These are phyloP conservation scores for Botrylloides violaceus DNA, from an alignment of 23 tunicate species.

Conservation along the genomic window DNA sequence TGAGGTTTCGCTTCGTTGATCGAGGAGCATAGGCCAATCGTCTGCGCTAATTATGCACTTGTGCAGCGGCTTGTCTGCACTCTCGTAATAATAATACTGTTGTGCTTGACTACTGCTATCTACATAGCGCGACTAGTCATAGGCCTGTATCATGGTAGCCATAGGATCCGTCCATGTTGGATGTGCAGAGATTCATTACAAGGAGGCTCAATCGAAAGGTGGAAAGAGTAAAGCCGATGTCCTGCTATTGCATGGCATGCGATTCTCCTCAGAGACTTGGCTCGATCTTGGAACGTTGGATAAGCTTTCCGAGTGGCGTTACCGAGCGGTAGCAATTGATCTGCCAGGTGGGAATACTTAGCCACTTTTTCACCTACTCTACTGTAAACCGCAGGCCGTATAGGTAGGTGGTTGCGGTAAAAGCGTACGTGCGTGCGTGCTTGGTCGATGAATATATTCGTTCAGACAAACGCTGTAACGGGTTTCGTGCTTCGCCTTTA, in stretches of 20 bases:
- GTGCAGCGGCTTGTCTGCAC: no score
- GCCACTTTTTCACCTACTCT: background rate
- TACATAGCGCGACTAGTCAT: no score
- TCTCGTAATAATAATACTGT: no score
- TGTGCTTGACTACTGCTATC: no score
- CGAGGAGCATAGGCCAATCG: no score
- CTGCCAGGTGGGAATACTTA: constrained; percentile 84
- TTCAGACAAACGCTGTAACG: no score
- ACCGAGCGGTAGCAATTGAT: constrained; percentile 56
- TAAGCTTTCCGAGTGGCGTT: constrained; percentile 35
- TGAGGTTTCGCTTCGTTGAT: no score
- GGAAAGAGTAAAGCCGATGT: constrained; percentile 14
- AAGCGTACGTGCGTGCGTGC: background rate
- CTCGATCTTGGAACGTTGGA: constrained; percentile 36
- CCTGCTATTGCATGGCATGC: constrained; percentile 60
- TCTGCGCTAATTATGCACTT: no score
- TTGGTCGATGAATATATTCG: no score
- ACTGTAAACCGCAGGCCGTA: background rate
- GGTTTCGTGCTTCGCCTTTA: no score
- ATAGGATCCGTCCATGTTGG: no score
- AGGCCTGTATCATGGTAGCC: no score
- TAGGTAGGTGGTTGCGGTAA: background rate
- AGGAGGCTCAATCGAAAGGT: constrained; percentile 1
- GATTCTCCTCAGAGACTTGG: constrained; percentile 69
- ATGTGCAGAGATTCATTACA: constrained; percentile 30